phyloP scores from a whole-genome alignment of 1,140 invertebrate genomes.

The Acromyrmex echinatior region DNA sequence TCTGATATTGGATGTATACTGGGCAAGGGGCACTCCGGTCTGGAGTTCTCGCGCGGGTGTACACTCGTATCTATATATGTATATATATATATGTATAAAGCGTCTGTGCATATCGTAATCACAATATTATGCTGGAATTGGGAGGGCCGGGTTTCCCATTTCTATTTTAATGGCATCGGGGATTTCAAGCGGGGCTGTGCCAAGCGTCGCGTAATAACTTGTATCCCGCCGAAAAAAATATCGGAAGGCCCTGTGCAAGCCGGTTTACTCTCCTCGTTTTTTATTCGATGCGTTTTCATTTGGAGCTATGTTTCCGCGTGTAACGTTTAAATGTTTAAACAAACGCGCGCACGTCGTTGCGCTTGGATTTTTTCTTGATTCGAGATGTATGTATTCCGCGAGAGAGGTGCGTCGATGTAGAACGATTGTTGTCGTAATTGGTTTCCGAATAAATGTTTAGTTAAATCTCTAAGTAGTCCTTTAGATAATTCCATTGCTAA shows the following conservation, averaged over 20 bases:
- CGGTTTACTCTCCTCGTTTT: conserved; percentile 73
- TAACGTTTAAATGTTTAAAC: conserved; percentile 47
- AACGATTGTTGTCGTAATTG: conserved; percentile 24
- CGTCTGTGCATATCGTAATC: conserved; percentile 83
- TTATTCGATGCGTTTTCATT: conserved; percentile 71
- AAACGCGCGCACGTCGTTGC: not conserved
- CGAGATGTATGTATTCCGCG: not conserved
- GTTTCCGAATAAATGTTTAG: conserved; percentile 27
- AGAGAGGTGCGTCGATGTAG: not conserved
- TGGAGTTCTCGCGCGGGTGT: conserved; percentile 48
- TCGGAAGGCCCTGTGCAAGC: conserved; percentile 68
- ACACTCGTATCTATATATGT: not conserved
- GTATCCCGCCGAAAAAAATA: conserved; percentile 70
- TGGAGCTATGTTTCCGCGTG: conserved; percentile 17
- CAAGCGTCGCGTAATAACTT: conserved; percentile 77
- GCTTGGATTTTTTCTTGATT: conserved; percentile 12
- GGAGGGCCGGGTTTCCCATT: conserved; percentile 84
- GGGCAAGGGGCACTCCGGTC: conserved; percentile 74
- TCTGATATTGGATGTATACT: conserved; percentile 76
- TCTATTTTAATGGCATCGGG: conserved; percentile 85
- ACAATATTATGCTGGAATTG: conserved; percentile 86
- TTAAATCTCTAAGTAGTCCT: not conserved
- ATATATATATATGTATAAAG: conserved; percentile 37
- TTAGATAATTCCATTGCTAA: conserved; percentile 16
- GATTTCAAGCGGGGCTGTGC: conserved; percentile 80